A percentile compares a stretch with the other conserved stretches of the same genome.
Evolutionary conservation across 2,797 vertebrate genomes (phyloP).

Genomic region (Tokudaia muenninki): DNA sequence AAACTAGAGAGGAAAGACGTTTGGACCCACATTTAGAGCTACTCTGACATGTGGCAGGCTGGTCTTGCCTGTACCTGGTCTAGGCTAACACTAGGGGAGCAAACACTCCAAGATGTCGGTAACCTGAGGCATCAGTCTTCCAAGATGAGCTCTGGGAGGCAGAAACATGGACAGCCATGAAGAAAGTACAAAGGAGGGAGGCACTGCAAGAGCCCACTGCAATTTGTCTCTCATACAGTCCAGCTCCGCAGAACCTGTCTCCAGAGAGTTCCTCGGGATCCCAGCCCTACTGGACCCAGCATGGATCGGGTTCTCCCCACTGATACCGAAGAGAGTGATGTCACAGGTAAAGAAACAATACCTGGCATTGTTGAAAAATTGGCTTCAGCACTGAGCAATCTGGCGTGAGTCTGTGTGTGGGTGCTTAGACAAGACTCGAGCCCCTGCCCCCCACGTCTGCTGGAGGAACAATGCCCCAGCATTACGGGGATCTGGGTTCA

Average conservation of each 20-base stretch:
- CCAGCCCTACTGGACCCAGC: neutral
- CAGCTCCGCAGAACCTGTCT: fast-evolving
- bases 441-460: neutral
- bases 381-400: neutral
- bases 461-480: neutral
- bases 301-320: neutral
- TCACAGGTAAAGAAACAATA: neutral
- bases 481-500: neutral
- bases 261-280: neutral
- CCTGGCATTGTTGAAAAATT: neutral
- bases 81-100: neutral
- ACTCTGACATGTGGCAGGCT: neutral
- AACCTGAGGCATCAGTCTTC: neutral
- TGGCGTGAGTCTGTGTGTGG: neutral
- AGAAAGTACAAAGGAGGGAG: neutral
- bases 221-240: neutral
- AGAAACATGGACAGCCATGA: neutral
- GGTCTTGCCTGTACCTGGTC: no score
- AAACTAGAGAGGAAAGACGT: neutral
- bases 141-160: neutral
- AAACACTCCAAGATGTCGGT: fast-evolving
- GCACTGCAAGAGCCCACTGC: fast-evolving
- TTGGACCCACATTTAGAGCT: neutral
- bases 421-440: neutral
- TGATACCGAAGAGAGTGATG: neutral